Percentiles rank a stretch among this genome's conserved stretches.
Conservation (phyloP, 1,140 invertebrate species). For the Charaxes varanes region DNA sequence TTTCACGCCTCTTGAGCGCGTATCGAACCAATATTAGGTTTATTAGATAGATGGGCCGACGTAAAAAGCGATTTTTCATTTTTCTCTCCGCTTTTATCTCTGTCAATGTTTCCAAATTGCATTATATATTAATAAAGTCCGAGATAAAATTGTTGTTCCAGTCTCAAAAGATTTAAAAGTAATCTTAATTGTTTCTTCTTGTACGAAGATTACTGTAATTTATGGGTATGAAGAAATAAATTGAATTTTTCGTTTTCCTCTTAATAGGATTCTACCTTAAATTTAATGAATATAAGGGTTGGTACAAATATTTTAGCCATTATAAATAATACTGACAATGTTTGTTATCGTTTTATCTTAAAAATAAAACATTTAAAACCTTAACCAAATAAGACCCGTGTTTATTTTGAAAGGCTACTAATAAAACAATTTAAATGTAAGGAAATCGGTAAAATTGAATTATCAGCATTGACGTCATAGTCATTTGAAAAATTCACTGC, state of each 20-base stretch:
- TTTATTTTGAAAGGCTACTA: too few species aligned
- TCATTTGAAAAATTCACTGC: too few species aligned
- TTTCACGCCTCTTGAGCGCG: constrained; percentile 53
- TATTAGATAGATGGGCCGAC: constrained; percentile 59
- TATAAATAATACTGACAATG: too few species aligned
- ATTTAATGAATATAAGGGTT: too few species aligned
- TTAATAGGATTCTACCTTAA: too few species aligned
- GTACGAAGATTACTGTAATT: background rate
- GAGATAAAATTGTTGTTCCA: background rate
- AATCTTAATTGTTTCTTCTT: background rate
- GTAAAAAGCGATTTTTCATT: constrained; percentile 52
- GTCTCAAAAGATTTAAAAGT: background rate
- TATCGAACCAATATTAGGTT: constrained; percentile 67
- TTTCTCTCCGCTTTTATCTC: constrained; percentile 32
- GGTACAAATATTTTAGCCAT: too few species aligned
- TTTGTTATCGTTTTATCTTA: too few species aligned
- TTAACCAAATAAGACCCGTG: too few species aligned
- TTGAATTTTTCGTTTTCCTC: background rate
- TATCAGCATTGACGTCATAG: too few species aligned
- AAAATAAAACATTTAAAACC: too few species aligned
- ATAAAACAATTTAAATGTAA: too few species aligned
- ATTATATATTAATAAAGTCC: constrained; percentile 8
- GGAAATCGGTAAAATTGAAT: too few species aligned
- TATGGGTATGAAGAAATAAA: background rate
- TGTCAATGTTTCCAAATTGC: constrained; percentile 7